Evolutionary conservation across 2,888 invertebrate species (phyloP).

Genomic region (Eupeodes luniger): DNA sequence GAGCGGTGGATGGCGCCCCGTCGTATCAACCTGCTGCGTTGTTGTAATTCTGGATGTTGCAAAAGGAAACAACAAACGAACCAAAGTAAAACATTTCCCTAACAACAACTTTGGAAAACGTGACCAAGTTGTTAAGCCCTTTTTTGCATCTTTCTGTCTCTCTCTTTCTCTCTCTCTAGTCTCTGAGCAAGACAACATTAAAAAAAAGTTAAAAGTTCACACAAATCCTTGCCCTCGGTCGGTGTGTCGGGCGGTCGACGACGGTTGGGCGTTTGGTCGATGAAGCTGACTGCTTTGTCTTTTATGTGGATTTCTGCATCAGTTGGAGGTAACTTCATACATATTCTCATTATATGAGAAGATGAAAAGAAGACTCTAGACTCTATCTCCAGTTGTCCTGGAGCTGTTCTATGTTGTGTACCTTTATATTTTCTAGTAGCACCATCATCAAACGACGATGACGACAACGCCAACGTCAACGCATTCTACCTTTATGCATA

Average conservation of each 20-base stretch:
- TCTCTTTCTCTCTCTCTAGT: no score
- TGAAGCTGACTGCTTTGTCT: conserved; percentile 16
- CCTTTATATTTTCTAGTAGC: conserved; percentile 25
- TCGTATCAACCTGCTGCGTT: background rate
- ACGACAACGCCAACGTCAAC: background rate
- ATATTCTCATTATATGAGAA: no score
- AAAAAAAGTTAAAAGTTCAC: conserved; percentile 22
- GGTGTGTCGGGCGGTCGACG: no score
- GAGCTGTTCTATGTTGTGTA: conserved; percentile 22
- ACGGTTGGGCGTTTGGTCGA: background rate
- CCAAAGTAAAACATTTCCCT: conserved; percentile 69
- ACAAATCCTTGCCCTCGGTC: conserved; percentile 21
- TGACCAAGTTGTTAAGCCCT: conserved; percentile 77
- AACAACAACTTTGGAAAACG: conserved; percentile 74
- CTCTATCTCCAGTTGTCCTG: conserved; percentile 13
- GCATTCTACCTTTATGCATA: background rate
- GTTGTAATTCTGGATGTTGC: conserved; percentile 20
- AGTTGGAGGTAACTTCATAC: background rate
- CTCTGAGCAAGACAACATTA: background rate
- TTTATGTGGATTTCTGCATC: conserved; percentile 10
- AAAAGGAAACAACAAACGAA: conserved; percentile 58
- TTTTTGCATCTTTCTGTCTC: conserved; percentile 40
- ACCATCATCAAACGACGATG: conserved; percentile 33
- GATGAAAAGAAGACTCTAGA: background rate
- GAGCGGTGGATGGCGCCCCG: no score